Evolutionary conservation across 2,888 invertebrate species (phyloP).

Genomic region (Nemotelus nigrinus): DNA sequence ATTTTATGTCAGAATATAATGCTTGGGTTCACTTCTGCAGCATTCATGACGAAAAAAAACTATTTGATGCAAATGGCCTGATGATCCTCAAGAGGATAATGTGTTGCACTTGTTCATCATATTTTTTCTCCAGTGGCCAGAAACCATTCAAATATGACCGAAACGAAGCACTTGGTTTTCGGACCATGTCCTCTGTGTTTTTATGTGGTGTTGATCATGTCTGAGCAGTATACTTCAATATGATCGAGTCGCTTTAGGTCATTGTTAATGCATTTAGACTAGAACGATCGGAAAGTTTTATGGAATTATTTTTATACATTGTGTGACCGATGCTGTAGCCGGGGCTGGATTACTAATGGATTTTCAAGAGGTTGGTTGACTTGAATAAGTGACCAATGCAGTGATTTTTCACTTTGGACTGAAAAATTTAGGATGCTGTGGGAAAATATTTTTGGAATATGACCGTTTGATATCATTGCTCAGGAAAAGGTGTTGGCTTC

Average conservation of each 20-base stretch:
- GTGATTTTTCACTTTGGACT: background rate
- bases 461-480: background rate
- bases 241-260: background rate
- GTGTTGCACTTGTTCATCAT: background rate
- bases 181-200: background rate
- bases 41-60: background rate
- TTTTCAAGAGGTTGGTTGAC: slow-evolving; percentile 18
- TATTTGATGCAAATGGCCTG: background rate
- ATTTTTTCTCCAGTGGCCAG: background rate
- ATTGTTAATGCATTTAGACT: background rate
- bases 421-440: background rate
- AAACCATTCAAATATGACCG: background rate
- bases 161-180: background rate
- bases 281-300: background rate
- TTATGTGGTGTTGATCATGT: background rate
- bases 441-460: background rate
- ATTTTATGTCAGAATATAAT: too few species aligned
- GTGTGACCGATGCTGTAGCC: background rate
- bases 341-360: slow-evolving; percentile 17
- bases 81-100: background rate
- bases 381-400: background rate
- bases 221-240: background rate
- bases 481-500: too few species aligned
- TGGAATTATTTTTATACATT: background rate
- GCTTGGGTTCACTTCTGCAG: background rate